Conservation (phyloP, 2,113 vertebrate genomes). For the Caloenas nicobarica region DNA sequence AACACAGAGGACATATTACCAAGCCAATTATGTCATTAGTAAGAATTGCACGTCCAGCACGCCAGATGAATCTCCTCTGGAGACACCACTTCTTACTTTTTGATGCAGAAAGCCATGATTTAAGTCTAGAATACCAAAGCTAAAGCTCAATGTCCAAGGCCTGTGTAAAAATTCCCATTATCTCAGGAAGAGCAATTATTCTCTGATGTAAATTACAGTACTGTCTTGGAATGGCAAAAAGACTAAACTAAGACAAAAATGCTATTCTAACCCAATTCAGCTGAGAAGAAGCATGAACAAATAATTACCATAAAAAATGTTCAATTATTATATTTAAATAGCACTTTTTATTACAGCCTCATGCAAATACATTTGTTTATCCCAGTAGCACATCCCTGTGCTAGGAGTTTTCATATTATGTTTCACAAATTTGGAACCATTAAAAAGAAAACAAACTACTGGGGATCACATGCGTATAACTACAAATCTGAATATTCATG, state of each 20-base stretch:
- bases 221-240: conserved; percentile 33
- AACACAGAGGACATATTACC: background rate
- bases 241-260: background rate
- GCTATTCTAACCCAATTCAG: background rate
- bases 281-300: background rate
- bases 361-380: conserved; percentile 30
- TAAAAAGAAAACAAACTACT: background rate
- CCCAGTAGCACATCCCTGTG: background rate
- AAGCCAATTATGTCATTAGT: background rate
- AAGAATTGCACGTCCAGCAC: background rate
- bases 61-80: background rate
- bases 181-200: conserved; percentile 43
- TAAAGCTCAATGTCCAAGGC: background rate
- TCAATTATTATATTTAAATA: conserved; percentile 35
- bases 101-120: background rate
- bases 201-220: background rate
- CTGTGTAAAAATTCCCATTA: conserved; percentile 26
- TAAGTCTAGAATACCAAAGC: background rate
- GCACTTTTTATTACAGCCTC: background rate
- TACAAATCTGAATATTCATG: background rate
- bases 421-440: background rate
- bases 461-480: background rate
- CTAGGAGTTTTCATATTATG: background rate
- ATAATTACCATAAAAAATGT: conserved; percentile 3
- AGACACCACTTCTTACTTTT: conserved; percentile 10